Evolutionary conservation across 2,888 invertebrate species (phyloP).

Genomic region (Torymus aiolomorphi): DNA sequence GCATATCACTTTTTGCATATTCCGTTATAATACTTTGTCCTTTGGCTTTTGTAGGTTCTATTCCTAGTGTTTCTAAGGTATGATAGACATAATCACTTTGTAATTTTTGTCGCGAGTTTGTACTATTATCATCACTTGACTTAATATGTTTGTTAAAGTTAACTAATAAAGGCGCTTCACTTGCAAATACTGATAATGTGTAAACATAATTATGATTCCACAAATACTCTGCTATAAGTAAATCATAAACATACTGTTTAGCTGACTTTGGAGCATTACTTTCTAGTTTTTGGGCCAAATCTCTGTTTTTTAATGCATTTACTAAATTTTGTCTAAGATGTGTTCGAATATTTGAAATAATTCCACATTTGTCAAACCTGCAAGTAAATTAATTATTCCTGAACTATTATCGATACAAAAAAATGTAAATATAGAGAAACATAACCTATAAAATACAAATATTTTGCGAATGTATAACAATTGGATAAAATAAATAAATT

Average conservation of each 20-base stretch:
- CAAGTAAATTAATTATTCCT: constrained; percentile 34
- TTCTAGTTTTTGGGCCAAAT: constrained; percentile 63
- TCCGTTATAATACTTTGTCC: constrained; percentile 68
- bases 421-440: constrained; percentile 23
- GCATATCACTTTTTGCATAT: constrained; percentile 66
- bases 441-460: constrained; percentile 46
- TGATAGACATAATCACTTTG: constrained; percentile 71
- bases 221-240: constrained; percentile 72
- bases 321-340: constrained; percentile 72
- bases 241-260: constrained; percentile 72
- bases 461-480: neutral
- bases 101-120: constrained; percentile 64
- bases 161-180: constrained; percentile 72
- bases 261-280: constrained; percentile 66
- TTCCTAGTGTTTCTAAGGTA: constrained; percentile 71
- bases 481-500: constrained; percentile 4
- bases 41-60: constrained; percentile 64
- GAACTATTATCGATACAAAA: constrained; percentile 3
- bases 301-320: constrained; percentile 70
- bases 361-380: constrained; percentile 73
- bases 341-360: constrained; percentile 72
- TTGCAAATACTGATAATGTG: constrained; percentile 72
- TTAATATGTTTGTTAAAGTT: constrained; percentile 67
- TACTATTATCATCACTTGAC: constrained; percentile 33
- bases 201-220: constrained; percentile 72